These are phyloP conservation scores for Cryptoprocta ferox DNA, from an alignment of 2,797 vertebrate genomes.

Conservation along the genomic window DNA sequence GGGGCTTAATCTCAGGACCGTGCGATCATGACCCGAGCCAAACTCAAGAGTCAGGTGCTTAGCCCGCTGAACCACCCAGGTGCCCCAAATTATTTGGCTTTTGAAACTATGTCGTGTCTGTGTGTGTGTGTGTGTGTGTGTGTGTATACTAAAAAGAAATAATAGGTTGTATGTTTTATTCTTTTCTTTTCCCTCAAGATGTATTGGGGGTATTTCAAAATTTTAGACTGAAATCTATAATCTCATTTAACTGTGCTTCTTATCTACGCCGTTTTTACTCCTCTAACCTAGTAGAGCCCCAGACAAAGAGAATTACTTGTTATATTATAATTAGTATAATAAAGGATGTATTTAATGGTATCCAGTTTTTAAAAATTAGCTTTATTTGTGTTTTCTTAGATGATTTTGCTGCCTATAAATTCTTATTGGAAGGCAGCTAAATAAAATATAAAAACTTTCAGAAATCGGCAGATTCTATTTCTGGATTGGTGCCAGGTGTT, in stretches of 20 bases:
- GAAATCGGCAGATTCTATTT: slow-evolving; percentile 30
- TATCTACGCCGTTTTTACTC: not conserved
- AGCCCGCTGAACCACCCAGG: too few species aligned
- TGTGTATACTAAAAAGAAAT: not conserved
- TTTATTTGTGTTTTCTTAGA: slow-evolving; percentile 16
- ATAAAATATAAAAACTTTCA: slow-evolving; percentile 45
- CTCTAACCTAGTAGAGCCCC: not conserved
- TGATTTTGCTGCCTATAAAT: not conserved
- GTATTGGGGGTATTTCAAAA: not conserved
- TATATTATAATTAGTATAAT: slow-evolving; percentile 8
- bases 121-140: too few species aligned
- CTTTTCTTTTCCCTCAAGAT: not conserved
- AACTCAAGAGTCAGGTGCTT: too few species aligned
- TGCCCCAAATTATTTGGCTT: not conserved
- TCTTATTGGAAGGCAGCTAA: not conserved
- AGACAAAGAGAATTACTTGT: not conserved
- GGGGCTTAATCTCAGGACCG: too few species aligned
- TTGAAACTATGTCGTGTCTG: not conserved
- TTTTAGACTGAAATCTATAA: slow-evolving; percentile 14
- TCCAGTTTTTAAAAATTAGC: slow-evolving; percentile 19
- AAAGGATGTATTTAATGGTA: not conserved
- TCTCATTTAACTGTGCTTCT: not conserved
- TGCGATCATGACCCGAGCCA: too few species aligned
- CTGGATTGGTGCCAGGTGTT: not conserved
- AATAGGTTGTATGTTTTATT: not conserved